phyloP scores from a whole-genome alignment of 2,113 vertebrate genomes.

The Pyrgilauda ruficollis region DNA sequence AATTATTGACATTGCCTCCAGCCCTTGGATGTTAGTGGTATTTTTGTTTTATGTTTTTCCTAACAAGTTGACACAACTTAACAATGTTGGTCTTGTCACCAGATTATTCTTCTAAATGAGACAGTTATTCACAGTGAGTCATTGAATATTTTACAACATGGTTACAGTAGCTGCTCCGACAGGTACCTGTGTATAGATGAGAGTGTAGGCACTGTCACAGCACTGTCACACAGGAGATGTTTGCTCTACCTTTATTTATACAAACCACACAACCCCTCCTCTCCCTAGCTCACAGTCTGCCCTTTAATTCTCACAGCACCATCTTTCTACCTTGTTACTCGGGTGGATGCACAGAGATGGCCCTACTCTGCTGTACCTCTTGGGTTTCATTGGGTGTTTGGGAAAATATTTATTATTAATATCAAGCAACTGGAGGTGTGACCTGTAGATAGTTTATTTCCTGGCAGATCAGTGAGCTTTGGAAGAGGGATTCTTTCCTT shows the following conservation, averaged over 20 bases:
- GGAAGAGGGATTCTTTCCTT: not conserved
- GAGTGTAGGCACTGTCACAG: conserved; percentile 25
- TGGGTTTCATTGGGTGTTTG: not conserved
- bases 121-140: conserved; percentile 41
- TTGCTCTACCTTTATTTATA: conserved; percentile 54
- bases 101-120: conserved; percentile 43
- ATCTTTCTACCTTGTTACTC: not conserved
- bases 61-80: conserved; percentile 54
- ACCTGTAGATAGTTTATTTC: not conserved
- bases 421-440: not conserved
- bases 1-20: conserved; percentile 34
- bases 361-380: not conserved
- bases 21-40: conserved; percentile 56
- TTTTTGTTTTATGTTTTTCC: conserved; percentile 56
- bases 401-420: not conserved
- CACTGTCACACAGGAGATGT: conserved; percentile 25
- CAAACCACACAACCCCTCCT: conserved; percentile 1
- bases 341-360: not conserved
- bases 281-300: not conserved
- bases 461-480: not conserved
- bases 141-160: conserved; percentile 38
- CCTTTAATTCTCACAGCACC: not conserved
- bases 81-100: conserved; percentile 55
- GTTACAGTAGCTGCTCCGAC: conserved; percentile 25
- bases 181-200: conserved; percentile 32